Base-by-base conservation (phyloP, 1,140 invertebrate genomes). In the Drosophila oshimai region DNA sequence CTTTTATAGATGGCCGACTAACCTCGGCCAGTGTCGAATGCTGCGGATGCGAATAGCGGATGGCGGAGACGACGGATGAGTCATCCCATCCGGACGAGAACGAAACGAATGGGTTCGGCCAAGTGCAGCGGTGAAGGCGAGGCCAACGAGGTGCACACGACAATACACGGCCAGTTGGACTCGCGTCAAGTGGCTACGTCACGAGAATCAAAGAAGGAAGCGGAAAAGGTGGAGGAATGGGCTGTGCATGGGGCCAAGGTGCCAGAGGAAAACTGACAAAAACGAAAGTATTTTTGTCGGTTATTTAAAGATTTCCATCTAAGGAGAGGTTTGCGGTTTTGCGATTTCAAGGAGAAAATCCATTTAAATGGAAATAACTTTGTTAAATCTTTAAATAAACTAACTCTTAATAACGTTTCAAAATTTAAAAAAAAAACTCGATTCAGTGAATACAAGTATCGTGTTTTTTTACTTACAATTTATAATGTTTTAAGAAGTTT, bases 1-100 rank as follows among this genome's bases (percentile, higher is more conserved):
- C 77, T 87, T 87, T 77, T 87, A 87, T 87, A 87, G 67, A 39
- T 68, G 26, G 41, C 18, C 58, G 50, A 33, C 18, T 70, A 57
- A 53, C 79, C 79, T 83, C 77, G 55, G 20, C 4, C 39, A 33
- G 15, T 24, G 62, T 12, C 36, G 53, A n/a, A 34, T 22, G 62
- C 62, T 15, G 39, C 68, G 28, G 28, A 18, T 31, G 28, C 28
- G 54, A 75, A 58, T 78, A 73, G 75, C 80, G 67, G 67, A 84
- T 84, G 57, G 57, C 39, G 26, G 39, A 58, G 62, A 53, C 53
- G 36, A 17, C n/a, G 29, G 61, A 80, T 84, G 80, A 84, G 26
- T 86, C 80, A 86, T 76, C 55, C 22, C 80, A 49, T 36, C 46
- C 49, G 54, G 29, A 75, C 55, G 74, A 69, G 77, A 60, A 49